Base-by-base conservation (phyloP, 2,888 invertebrate species). In the Heliconius sara region DNA sequence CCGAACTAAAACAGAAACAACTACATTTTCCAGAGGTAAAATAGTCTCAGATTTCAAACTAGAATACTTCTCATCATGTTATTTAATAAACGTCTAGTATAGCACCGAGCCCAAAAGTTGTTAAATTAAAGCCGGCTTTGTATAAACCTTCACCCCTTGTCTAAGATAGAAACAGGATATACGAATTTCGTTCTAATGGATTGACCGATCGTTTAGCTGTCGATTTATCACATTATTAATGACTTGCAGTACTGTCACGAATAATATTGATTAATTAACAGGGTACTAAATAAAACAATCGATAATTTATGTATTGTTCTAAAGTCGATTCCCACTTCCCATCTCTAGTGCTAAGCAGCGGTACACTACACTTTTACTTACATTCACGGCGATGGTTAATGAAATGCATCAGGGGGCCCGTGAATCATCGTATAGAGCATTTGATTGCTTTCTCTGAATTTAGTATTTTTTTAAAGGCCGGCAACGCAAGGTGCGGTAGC, bases 151-250 rank as follows among this genome's bases (percentile, higher is more conserved):
- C 81, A 88, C 90, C 91, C 73, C 90, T 85, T 88, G 88, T 90
- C 87, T 87, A 84, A 84, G 80, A 84, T 84, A 84, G 81, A 84
- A 89, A 89, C 87, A 73, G 73, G 60, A 73, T 89, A 89, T 88
- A 90, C 90, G 90, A 92, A 92, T 91, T 88, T 86, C 89, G 87
- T 89, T 89, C n/a, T 91, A 91, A 91, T 91, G 91, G 89, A 88
- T 86, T 82, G 85, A 84, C 88, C 88, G 84, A 87, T 89, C 85
- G 84, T 83, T 85, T 83, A 86, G 86, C 84, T 82, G 84, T 88
- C 87, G 87, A 93, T 93, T 91, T 90, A 92, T 93, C 90, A 92
- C 89, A 88, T 88, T 89, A 80, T 83, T 85, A 83, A 84, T 85
- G 84, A 82, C 84, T 88, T 86, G 87, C 77, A 70, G 60, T 76